phyloP scores from a whole-genome alignment of 2,888 invertebrate genomes.

The Lasioglossum oenotherae region DNA sequence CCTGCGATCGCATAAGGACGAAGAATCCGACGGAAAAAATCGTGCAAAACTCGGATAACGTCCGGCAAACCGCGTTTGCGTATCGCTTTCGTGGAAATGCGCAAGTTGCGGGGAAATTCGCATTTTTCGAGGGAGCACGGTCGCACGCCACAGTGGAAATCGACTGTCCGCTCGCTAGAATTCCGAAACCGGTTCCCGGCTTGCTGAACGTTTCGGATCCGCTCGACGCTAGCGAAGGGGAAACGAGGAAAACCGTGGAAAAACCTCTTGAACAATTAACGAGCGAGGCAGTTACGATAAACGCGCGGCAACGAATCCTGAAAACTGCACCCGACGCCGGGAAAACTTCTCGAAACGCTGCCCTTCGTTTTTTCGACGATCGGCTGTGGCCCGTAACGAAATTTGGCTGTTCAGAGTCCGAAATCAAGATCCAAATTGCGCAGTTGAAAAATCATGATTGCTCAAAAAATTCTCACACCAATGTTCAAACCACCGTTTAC shows the following conservation, averaged over 20 bases:
- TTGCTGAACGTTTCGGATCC: constrained; percentile 8
- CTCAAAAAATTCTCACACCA: neutral
- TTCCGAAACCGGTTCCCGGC: constrained; percentile 30
- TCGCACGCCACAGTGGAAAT: constrained; percentile 14
- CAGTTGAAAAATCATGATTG: neutral
- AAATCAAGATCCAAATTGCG: neutral
- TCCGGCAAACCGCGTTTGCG: neutral
- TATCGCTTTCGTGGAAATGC: constrained; percentile 9
- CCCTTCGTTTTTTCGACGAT: neutral
- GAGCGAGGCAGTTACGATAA: neutral
- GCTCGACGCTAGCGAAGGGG: constrained; percentile 11
- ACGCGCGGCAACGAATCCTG: neutral
- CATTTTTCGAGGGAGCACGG: constrained; percentile 10
- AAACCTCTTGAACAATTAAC: constrained; percentile 24
- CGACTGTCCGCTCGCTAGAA: constrained; percentile 9
- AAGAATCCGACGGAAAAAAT: neutral
- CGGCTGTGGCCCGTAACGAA: neutral
- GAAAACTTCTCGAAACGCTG: neutral
- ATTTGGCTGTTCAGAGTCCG: neutral
- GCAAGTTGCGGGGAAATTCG: constrained; percentile 5
- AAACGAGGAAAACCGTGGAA: constrained; percentile 35
- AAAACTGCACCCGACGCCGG: neutral
- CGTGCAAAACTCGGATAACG: neutral
- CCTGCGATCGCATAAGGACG: neutral
- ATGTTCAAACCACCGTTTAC: neutral